These are phyloP conservation scores for Venustoraphidia nigricollis DNA, from an alignment of 2,888 invertebrate species.

Conservation along the genomic window DNA sequence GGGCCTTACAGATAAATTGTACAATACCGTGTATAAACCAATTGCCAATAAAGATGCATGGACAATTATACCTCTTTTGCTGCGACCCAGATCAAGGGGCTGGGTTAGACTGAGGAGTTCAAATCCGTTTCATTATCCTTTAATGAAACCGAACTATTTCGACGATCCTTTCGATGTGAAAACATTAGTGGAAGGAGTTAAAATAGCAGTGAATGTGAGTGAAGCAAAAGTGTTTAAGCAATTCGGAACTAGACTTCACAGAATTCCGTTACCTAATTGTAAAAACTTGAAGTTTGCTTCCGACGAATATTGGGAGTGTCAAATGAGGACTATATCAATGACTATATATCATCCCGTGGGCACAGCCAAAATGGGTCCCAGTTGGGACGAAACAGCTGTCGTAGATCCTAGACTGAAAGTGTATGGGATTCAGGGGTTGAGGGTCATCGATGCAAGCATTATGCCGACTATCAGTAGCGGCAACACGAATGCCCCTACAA, in stretches of 20 bases:
- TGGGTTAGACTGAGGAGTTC: conserved; percentile 58
- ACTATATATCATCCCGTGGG: conserved; percentile 84
- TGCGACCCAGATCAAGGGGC: conserved; percentile 66
- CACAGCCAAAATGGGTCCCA: conserved; percentile 78
- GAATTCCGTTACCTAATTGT: conserved; percentile 64
- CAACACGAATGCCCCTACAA: conserved; percentile 82
- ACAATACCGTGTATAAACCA: conserved; percentile 63
- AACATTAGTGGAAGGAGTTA: conserved; percentile 70
- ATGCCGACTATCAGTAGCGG: conserved; percentile 83
- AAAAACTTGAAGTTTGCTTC: conserved; percentile 53
- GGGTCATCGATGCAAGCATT: conserved; percentile 76
- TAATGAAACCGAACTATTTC: conserved; percentile 88
- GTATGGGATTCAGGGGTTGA: conserved; percentile 59
- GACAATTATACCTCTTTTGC: conserved; percentile 73
- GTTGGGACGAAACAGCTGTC: conserved; percentile 60
- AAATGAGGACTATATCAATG: conserved; percentile 73
- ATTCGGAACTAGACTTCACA: conserved; percentile 61
- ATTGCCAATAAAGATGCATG: conserved; percentile 64
- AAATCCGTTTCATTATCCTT: conserved; percentile 75
- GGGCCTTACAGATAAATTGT: conserved; percentile 65
- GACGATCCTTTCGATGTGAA: conserved; percentile 63
- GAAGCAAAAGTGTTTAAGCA: conserved; percentile 65
- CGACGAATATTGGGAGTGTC: conserved; percentile 76
- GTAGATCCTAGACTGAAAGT: conserved; percentile 67
- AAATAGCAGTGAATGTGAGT: conserved; percentile 55